Conservation (phyloP, 2,888 invertebrate species). For the Cloeon dipterum region DNA sequence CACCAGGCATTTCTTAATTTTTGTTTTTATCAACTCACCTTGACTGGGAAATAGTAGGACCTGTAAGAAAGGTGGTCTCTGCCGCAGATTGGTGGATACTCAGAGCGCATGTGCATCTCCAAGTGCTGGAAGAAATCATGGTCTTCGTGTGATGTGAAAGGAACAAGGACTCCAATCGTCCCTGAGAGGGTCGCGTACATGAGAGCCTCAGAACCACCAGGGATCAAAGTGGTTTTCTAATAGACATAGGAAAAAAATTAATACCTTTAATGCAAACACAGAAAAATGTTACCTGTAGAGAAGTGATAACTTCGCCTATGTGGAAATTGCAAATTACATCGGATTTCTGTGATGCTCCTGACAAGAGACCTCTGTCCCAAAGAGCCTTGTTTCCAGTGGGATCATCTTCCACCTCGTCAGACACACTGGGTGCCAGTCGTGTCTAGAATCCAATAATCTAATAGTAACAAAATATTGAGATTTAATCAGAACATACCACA, state of each 20-base stretch:
- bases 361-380: constrained; percentile 78
- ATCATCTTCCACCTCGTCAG: constrained; percentile 97
- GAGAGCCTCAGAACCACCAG: constrained; percentile 90
- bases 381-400: constrained; percentile 95
- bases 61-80: constrained; percentile 92
- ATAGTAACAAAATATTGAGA: no score
- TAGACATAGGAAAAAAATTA: no score
- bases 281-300: constrained; percentile 36
- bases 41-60: constrained; percentile 92
- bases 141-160: constrained; percentile 89
- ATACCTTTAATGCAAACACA: not conserved
- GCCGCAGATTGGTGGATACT: constrained; percentile 88
- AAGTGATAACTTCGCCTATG: constrained; percentile 86
- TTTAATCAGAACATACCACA: constrained; percentile 36
- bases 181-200: constrained; percentile 93
- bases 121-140: constrained; percentile 98
- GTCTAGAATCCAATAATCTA: constrained; percentile 19
- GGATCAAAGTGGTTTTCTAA: constrained; percentile 75
- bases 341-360: constrained; percentile 94
- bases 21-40: constrained; percentile 29
- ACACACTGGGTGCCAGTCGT: constrained; percentile 69
- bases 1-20: not conserved
- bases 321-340: constrained; percentile 85
- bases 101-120: constrained; percentile 98
- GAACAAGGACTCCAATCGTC: constrained; percentile 73